Evolutionary conservation across 92 coral and sea anemone genomes (phyloP).

Genomic region (Virgularia gustaviana): DNA sequence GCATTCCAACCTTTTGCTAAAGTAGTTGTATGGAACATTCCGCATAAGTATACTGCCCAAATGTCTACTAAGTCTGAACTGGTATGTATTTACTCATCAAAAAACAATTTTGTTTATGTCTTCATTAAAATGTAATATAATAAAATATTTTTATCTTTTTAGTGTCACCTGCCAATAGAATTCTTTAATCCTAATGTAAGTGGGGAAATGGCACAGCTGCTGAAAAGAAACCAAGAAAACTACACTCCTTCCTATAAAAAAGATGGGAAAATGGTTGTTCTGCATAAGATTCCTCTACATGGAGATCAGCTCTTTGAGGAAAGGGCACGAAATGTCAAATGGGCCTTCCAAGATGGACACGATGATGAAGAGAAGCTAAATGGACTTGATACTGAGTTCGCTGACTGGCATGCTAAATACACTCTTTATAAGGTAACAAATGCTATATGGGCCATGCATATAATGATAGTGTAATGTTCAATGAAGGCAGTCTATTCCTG

Average conservation of each 20-base stretch:
- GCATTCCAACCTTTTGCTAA: background rate
- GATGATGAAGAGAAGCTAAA: background rate
- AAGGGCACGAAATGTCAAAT: background rate
- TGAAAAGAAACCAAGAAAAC: slow-evolving; percentile 30
- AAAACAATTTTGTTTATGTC: background rate
- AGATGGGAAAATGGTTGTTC: background rate
- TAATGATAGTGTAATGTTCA: background rate
- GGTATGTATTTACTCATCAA: background rate
- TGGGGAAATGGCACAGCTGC: slow-evolving; percentile 52
- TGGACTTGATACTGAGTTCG: slow-evolving; percentile 27
- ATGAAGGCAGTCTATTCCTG: too few species aligned
- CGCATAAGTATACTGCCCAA: background rate
- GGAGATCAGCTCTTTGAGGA: slow-evolving; percentile 50
- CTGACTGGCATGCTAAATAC: too few species aligned
- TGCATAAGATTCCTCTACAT: slow-evolving; percentile 34
- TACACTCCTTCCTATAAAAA: slow-evolving; percentile 13
- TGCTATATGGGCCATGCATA: slow-evolving; percentile 16
- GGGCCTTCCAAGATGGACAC: slow-evolving; percentile 22
- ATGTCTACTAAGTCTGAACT: background rate
- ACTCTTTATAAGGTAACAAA: too few species aligned
- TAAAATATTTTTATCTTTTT: background rate
- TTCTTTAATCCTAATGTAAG: slow-evolving; percentile 44
- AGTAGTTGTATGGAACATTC: background rate
- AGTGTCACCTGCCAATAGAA: slow-evolving; percentile 36
- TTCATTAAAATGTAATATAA: background rate